Evolutionary conservation across 2,113 vertebrate species (phyloP), one percentile per base, ranked within the genome.

Genomic region (Chlamydotis undulata): DNA sequence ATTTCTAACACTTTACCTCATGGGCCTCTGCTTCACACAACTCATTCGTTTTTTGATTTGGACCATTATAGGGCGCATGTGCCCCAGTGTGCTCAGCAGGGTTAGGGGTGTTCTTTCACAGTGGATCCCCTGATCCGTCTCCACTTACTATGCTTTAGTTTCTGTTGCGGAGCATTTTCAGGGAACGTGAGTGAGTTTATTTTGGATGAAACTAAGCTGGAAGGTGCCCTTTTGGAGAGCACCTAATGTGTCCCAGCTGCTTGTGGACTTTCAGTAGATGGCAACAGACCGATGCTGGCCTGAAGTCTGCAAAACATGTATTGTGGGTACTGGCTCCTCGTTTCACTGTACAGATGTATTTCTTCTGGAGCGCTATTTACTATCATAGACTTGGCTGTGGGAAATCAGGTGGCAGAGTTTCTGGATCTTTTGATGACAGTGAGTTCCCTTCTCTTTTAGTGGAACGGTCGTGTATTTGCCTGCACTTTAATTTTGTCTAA

Each of bases 21-120:
- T 5, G 31, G 21, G 8, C 41, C 19, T 76, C 31, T 85, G 22
- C 75, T 67, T 73, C 81, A 43, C 33, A 12, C 37, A 68, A 26
- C 14, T 73, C 22, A 5, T 69, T 45, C 4, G 10, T 13, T n/a
- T 77, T 45, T 64, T 24, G 55, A 24, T 69, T 65, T 6, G 14
- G 56, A 55, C 31, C 14, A 6, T 77, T 41, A 57, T 3, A 64
- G 19, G 17, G 15, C n/a, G 18, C 14, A 18, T 14, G n/a, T 55
- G 39, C 24, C 35, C 26, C 61, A n/a, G 47, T 19, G 56, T 39
- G 61, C 35, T 79, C 2, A 0, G 0, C 47, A n/a, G 68, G 11
- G 12, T 78, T 31, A 59, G 53, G 37, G 53, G 14, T 79, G 25
- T 60, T 14, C 29, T 53, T 68, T 13, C 15, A 49, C n/a, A 19